Base-by-base conservation (phyloP, 2,797 vertebrate species). In the Nyctalus aviator region DNA sequence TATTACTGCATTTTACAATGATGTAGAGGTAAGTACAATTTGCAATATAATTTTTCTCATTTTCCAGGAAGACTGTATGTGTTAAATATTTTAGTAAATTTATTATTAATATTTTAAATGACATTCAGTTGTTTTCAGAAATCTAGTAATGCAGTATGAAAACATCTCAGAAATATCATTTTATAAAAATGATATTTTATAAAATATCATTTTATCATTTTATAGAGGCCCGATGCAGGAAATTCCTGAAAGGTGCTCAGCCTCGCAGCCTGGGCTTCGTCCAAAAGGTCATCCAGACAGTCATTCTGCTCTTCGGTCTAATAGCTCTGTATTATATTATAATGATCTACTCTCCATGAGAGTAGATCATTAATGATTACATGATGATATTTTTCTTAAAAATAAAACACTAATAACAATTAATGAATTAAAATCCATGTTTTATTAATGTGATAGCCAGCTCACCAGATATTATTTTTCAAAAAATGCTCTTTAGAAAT, bases 51-150 rank as follows among this genome's bases (percentile, higher is more conserved):
- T 93, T 93, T 92, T 72, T 72, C 5, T 27, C 14, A 18, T 87
- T 72, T 78, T 69, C 57, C 72, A 84, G 76, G 25, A 94, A 41
- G 23, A 86, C 71, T 78, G 85, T 86, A 46, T 53, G 50, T 69
- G 3, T 71, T 92, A 32, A 94, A 92, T 48, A 77, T 73, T 93
- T 96, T 79, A 97, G n/a, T 41, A 94, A 93, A 77, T 75, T 35
- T 86, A 82, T 41, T 30, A 79, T 73, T 90, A 96, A 88, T 18
- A 95, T 46, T 94, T 93, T 85, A 78, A 96, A 94, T n/a, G 53
- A 35, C 68, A 88, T 72, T 30, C 27, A 79, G 10, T 44, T 88
- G 15, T 55, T 20, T 75, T 78, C 37, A 78, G 69, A 92, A 83
- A 92, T 44, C 12, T 15, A 79, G 41, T 59, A 32, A 76, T 41